A percentile compares a stretch with the other conserved stretches of the same genome.
phyloP scores from a whole-genome alignment of 2,888 invertebrate genomes.

The Cheilosia impressa region DNA sequence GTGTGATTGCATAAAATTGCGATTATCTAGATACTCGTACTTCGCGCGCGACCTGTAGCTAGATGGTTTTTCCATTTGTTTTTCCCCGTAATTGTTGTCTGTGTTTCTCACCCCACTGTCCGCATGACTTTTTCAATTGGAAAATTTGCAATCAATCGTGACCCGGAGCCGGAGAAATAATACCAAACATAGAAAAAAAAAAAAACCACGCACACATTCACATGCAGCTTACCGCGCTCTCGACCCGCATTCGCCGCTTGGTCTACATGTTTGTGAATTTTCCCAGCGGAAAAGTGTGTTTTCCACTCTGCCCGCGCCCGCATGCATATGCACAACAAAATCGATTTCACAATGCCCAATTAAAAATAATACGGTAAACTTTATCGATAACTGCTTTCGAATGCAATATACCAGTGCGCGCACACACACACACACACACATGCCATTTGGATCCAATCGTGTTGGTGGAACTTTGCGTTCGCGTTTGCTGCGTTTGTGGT shows the following conservation, averaged over 20 bases:
- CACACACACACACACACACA: neutral
- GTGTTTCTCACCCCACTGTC: neutral
- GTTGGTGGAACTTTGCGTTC: constrained; percentile 26
- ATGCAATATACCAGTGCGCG: constrained; percentile 32
- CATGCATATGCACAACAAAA: constrained; percentile 41
- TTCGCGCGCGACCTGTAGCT: constrained; percentile 8
- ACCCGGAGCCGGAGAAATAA: constrained; percentile 51
- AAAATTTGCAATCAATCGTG: constrained; percentile 74
- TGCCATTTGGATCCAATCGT: neutral
- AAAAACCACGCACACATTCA: neutral
- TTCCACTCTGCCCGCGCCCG: constrained; percentile 23
- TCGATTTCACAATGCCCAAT: constrained; percentile 75
- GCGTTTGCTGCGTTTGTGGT: constrained; percentile 11
- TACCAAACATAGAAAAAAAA: constrained; percentile 12
- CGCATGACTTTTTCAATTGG: constrained; percentile 53
- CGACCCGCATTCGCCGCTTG: constrained; percentile 49
- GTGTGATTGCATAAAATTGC: constrained; percentile 59
- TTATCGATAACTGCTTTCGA: constrained; percentile 72
- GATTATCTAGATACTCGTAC: constrained; percentile 39
- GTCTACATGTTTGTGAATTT: constrained; percentile 3
- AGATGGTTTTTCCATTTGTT: constrained; percentile 4
- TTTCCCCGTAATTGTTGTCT: neutral
- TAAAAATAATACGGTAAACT: constrained; percentile 73
- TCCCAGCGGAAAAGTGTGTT: constrained; percentile 5
- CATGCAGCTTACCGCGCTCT: neutral